Evolutionary conservation across 2,888 invertebrate genomes (phyloP).

Genomic region (Noctua janthina): DNA sequence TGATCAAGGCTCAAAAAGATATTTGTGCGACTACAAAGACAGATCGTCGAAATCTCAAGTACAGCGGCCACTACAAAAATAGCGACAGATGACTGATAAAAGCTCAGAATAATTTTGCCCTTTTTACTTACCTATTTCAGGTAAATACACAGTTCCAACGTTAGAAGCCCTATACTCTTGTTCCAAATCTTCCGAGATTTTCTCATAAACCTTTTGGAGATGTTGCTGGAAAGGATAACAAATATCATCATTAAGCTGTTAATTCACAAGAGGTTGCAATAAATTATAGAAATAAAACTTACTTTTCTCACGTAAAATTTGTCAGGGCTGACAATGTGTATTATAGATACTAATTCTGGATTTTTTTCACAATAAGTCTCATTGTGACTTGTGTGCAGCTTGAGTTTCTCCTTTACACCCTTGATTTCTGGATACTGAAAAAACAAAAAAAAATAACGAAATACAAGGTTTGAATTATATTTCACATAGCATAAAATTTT

Average conservation of each 20-base stretch:
- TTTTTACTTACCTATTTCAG: constrained; percentile 86
- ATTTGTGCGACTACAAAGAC: neutral
- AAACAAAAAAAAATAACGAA: neutral
- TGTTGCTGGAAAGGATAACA: constrained; percentile 73
- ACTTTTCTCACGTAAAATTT: constrained; percentile 93
- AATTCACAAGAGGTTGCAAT: constrained; percentile 6
- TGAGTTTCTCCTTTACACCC: constrained; percentile 77
- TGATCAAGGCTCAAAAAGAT: neutral
- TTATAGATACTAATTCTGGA: constrained; percentile 88
- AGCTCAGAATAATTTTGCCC: neutral
- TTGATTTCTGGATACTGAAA: constrained; percentile 77
- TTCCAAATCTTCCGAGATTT: constrained; percentile 86
- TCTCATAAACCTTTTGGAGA: constrained; percentile 79
- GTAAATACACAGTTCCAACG: constrained; percentile 82
- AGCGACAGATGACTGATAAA: neutral
- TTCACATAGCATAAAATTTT: neutral
- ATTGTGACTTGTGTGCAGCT: constrained; percentile 76
- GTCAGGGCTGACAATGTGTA: constrained; percentile 91
- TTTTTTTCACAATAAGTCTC: constrained; percentile 81
- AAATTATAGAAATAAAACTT: constrained; percentile 46
- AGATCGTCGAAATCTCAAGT: neutral
- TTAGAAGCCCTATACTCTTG: constrained; percentile 78
- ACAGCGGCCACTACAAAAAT: neutral
- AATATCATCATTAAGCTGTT: neutral
- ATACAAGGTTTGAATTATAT: neutral